Base-by-base conservation (phyloP, 2,888 invertebrate species). In the Acanthoscelides obtectus region DNA sequence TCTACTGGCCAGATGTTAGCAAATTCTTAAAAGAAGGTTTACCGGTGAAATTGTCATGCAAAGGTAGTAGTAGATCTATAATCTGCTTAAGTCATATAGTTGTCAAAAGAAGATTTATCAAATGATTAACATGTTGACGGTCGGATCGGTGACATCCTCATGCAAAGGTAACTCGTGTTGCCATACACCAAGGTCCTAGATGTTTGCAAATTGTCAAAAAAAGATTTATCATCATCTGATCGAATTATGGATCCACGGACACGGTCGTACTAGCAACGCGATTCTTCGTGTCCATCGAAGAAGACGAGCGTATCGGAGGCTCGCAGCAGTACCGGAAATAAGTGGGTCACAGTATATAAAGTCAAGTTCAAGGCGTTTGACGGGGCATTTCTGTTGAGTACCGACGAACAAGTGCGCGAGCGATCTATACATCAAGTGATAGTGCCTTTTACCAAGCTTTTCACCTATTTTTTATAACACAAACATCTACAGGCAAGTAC, bases 291-390 rank as follows among this genome's bases (percentile, higher is more conserved):
- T 45, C 45, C 45, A 45, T 45, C 45, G 45, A 45, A 45, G 45
- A 45, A 45, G 45, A 45, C 45, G 45, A 45, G 45, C 45, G 45
- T 45, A 45, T 45, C 45, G 12, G 45, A 45, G 45, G 45, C 45
- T 12, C 45, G 12, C 45, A 45, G 45, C 64, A 22, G 69, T 64
- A 64, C 68, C 69, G 82, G 83, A 83, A 92, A 45, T 45, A 45
- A 90, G 91, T 93, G 90, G 92, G 93, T 92, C 93, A 92, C 86
- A 86, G 87, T 92, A 92, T 93, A 92, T 91, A 92, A 89, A 89
- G 88, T 87, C 90, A 92, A 92, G 92, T 92, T 92, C 92, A 92
- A 92, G 92, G 92, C 90, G 89, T 89, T 85, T 81, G 77, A 87
- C 87, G 83, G 88, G 87, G 78, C 83, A 86, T 84, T 85, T 84